Percentiles rank a stretch among this genome's conserved stretches.
phyloP scores from a whole-genome alignment of 1,140 invertebrate species.

The Trichoplusia ni region DNA sequence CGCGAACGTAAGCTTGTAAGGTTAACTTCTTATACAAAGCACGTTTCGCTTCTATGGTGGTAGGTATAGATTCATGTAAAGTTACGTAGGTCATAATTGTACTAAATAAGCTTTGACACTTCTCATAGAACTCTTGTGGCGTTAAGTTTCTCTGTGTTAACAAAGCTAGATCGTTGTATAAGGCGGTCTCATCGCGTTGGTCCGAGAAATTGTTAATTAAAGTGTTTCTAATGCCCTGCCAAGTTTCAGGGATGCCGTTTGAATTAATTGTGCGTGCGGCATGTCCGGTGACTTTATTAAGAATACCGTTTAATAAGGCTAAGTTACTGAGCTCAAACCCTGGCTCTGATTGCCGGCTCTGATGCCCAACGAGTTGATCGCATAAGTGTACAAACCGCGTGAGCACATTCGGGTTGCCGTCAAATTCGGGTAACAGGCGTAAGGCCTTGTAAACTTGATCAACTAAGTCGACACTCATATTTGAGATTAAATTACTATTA shows the following conservation, averaged over 20 bases:
- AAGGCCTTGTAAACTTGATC: too few relatives aligned
- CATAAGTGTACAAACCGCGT: too few relatives aligned
- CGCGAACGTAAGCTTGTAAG: slow-evolving; percentile 28
- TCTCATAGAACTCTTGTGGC: slow-evolving; percentile 38
- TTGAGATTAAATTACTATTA: background rate
- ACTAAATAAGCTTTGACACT: slow-evolving; percentile 33
- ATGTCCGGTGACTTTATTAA: slow-evolving; percentile 29
- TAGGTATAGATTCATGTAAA: slow-evolving; percentile 28
- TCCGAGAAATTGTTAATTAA: too few relatives aligned
- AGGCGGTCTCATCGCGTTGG: too few relatives aligned
- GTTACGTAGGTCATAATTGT: too few relatives aligned
- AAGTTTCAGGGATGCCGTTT: slow-evolving; percentile 37
- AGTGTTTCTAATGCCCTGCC: slow-evolving; percentile 29
- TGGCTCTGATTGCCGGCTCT: background rate
- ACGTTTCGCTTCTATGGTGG: too few relatives aligned
- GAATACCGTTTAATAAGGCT: slow-evolving; percentile 24
- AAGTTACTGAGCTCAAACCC: background rate
- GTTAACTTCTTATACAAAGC: slow-evolving; percentile 23
- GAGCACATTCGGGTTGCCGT: too few relatives aligned
- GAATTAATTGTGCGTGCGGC: slow-evolving; percentile 37
- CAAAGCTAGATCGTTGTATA: too few relatives aligned
- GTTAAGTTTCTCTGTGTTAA: slow-evolving; percentile 39
- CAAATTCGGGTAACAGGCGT: too few relatives aligned
- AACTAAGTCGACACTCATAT: slow-evolving; percentile 16
- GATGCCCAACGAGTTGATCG: slow-evolving; percentile 25